Percentiles rank a stretch among this genome's conserved stretches.
phyloP scores from a whole-genome alignment of 1,140 invertebrate species.

The Trichonephila clavata region DNA sequence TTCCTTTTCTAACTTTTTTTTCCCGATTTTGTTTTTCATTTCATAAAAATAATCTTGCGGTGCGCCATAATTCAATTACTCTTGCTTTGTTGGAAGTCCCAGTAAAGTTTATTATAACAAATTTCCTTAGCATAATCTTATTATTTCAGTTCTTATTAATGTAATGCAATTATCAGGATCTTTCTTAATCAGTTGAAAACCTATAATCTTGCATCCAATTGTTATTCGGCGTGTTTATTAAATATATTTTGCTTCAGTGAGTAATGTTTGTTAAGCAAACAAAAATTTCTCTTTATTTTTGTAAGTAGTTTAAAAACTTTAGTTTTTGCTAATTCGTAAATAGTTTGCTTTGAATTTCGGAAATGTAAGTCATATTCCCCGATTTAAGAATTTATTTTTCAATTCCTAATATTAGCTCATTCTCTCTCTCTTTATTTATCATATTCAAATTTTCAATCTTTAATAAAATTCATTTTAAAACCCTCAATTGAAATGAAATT shows the following conservation, averaged over 20 bases:
- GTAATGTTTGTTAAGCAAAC: too few species aligned
- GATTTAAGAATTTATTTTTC: too few species aligned
- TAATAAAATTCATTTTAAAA: too few species aligned
- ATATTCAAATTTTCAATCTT: too few species aligned
- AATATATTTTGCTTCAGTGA: background rate
- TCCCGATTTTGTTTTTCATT: background rate
- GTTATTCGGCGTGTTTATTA: background rate
- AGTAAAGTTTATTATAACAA: conserved; percentile 48
- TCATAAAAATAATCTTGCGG: background rate
- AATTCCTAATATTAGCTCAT: too few species aligned
- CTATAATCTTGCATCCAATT: background rate
- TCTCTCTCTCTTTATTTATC: too few species aligned
- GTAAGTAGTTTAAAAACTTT: too few species aligned
- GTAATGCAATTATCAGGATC: conserved; percentile 27
- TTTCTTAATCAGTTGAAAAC: background rate
- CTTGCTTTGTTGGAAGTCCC: background rate
- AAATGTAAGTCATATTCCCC: too few species aligned
- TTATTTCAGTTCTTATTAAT: conserved; percentile 29
- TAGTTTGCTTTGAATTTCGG: too few species aligned
- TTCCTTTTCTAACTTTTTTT: background rate
- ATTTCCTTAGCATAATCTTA: conserved; percentile 33
- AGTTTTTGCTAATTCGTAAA: too few species aligned
- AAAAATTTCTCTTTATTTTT: too few species aligned
- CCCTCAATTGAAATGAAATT: too few species aligned
- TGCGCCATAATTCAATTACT: conserved; percentile 14